These are phyloP conservation scores for Alces alces DNA, from an alignment of 2,113 vertebrate genomes.

Conservation along the genomic window DNA sequence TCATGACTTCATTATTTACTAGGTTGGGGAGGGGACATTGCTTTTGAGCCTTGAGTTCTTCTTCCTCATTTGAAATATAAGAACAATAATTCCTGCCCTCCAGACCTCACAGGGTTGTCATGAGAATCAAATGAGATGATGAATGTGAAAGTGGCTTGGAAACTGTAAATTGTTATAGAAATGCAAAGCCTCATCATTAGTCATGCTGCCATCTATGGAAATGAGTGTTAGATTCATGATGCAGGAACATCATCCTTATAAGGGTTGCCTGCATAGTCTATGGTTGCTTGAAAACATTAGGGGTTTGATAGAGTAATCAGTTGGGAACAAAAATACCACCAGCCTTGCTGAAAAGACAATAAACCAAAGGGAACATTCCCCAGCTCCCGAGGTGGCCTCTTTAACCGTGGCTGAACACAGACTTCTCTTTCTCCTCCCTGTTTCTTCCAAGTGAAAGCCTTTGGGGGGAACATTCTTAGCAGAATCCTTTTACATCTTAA, in stretches of 20 bases:
- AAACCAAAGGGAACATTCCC: constrained; percentile 4
- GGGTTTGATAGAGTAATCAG: constrained; percentile 49
- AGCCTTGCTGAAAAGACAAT: constrained; percentile 35
- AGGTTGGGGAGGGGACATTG: neutral
- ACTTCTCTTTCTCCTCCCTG: neutral
- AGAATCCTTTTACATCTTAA: constrained; percentile 57
- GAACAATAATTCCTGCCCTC: constrained; percentile 43
- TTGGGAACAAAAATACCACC: constrained; percentile 37
- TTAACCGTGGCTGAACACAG: constrained; percentile 27
- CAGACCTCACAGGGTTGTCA: constrained; percentile 45
- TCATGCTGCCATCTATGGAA: constrained; percentile 66
- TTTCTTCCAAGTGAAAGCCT: constrained; percentile 50
- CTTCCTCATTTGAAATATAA: constrained; percentile 36
- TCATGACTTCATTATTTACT: neutral
- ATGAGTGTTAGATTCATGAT: constrained; percentile 62
- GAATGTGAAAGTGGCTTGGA: constrained; percentile 44
- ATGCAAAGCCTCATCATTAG: constrained; percentile 38
- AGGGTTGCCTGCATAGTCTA: neutral
- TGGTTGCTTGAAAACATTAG: constrained; percentile 36
- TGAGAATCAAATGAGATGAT: constrained; percentile 61
- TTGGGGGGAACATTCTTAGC: constrained; percentile 44
- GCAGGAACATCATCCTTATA: constrained; percentile 41
- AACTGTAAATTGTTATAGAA: constrained; percentile 67
- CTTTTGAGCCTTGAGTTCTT: neutral
- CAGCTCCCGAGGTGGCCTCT: constrained; percentile 22